phyloP scores from a whole-genome alignment of 2,113 vertebrate species.

The Ictalurus punctatus region DNA sequence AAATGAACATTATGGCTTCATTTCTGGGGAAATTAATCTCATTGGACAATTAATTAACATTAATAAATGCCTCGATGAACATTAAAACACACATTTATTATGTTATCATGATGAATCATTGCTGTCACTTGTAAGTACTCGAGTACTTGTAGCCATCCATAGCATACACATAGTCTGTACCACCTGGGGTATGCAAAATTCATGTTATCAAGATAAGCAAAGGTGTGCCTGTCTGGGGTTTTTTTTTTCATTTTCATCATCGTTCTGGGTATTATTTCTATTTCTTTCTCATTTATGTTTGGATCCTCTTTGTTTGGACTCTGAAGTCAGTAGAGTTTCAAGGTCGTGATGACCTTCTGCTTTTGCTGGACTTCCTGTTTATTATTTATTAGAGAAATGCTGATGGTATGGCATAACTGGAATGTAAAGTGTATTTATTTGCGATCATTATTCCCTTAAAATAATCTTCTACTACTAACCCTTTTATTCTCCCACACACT shows the following conservation, averaged over 20 bases:
- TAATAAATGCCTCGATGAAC: neutral
- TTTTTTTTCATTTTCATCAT: conserved; percentile 36
- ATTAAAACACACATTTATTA: conserved; percentile 12
- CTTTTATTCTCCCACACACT: neutral
- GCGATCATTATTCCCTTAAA: conserved; percentile 17
- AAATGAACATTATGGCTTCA: neutral
- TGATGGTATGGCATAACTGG: conserved; percentile 60
- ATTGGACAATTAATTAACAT: conserved; percentile 10
- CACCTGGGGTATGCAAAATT: neutral
- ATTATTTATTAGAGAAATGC: conserved; percentile 55
- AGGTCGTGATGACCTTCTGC: conserved; percentile 62
- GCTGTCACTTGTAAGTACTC: neutral
- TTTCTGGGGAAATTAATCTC: neutral
- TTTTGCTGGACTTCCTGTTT: conserved; percentile 51
- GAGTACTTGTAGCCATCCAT: neutral
- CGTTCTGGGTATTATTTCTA: neutral
- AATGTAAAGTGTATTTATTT: conserved; percentile 69
- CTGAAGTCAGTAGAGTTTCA: conserved; percentile 51
- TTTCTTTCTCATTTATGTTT: neutral
- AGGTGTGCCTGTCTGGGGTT: conserved; percentile 34
- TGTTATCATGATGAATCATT: conserved; percentile 16
- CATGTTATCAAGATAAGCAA: neutral
- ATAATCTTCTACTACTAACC: neutral
- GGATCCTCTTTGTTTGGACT: neutral
- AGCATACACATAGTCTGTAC: neutral